Base-by-base conservation (phyloP, 2,888 invertebrate genomes). In the Allacma fusca region DNA sequence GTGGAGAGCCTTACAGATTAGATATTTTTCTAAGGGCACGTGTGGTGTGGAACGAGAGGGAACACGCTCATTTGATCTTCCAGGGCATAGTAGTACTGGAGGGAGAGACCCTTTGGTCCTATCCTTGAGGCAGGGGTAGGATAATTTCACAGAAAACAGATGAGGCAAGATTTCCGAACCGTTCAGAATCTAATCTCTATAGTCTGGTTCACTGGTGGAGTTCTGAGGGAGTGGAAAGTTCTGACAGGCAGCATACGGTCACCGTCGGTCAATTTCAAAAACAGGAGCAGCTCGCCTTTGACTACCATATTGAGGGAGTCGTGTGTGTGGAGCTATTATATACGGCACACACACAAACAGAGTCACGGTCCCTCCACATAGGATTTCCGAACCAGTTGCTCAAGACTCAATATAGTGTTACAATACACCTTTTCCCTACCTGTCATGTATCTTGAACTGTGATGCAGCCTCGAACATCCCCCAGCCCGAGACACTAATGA, bases 261-360 rank as follows among this genome's bases (percentile, higher is more conserved):
- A 72, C 72, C 72, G 72, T 72, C 72, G 62, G 44, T 70, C 70
- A 70, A 70, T 70, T 70, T 70, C 62, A 72, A 72, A 72, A 72
- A 71, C 26, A 57, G 44, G 21, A 59, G 29, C 44, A 71, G 57
- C 57, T 43, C 43, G 26, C 43, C 24, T 44, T 70, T 23, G 21
- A 23, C 40, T 44, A 21, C 44, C 23, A 34, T 24, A 13, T 26
- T 65, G 28, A 65, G 13, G 4, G 50, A 50, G 19, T 50, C 50
- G 50, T 50, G 50, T 50, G 50, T 16, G 16, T n/a, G n/a, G n/a
- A n/a, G n/a, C n/a, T n/a, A n/a, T n/a, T n/a, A 4, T 50, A 9
- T 50, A 50, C 50, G 4, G n/a, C 50, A 50, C 34, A 34, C 34
- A 34, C 34, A n/a, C n/a, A n/a, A n/a, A n/a, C n/a, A n/a, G n/a